Evolutionary conservation across 2,113 vertebrate species (phyloP).

Genomic region (Martes martes): DNA sequence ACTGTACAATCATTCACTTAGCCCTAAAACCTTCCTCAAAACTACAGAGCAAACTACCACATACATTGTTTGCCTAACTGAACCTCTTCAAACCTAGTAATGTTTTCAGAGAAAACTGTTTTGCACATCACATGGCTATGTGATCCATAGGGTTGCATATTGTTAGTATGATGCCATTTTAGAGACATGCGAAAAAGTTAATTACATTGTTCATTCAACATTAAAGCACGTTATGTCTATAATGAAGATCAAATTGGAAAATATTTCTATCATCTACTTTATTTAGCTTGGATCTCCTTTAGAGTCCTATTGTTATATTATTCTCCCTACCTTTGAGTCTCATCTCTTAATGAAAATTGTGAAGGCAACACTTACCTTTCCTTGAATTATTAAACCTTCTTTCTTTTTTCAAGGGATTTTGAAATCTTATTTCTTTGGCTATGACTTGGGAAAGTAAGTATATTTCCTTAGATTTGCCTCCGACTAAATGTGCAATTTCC

Average conservation of each 20-base stretch:
- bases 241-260: neutral
- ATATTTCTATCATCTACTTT: neutral
- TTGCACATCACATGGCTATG: neutral
- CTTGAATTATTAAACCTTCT: neutral
- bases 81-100: constrained; percentile 24
- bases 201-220: constrained; percentile 53
- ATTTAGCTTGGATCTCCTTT: neutral
- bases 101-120: constrained; percentile 34
- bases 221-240: neutral
- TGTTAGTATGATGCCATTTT: constrained; percentile 47
- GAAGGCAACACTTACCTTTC: neutral
- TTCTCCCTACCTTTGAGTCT: neutral
- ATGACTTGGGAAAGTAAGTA: neutral
- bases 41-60: constrained; percentile 26
- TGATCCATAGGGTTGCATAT: constrained; percentile 23
- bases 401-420: neutral
- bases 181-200: constrained; percentile 32
- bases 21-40: constrained; percentile 41
- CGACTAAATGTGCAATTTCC: neutral
- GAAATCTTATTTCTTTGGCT: neutral
- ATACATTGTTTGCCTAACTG: neutral
- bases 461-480: neutral
- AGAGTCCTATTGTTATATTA: neutral
- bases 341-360: neutral
- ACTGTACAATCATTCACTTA: constrained; percentile 33